Evolutionary conservation across 2,113 vertebrate genomes (phyloP).

Genomic region (Odocoileus virginianus): DNA sequence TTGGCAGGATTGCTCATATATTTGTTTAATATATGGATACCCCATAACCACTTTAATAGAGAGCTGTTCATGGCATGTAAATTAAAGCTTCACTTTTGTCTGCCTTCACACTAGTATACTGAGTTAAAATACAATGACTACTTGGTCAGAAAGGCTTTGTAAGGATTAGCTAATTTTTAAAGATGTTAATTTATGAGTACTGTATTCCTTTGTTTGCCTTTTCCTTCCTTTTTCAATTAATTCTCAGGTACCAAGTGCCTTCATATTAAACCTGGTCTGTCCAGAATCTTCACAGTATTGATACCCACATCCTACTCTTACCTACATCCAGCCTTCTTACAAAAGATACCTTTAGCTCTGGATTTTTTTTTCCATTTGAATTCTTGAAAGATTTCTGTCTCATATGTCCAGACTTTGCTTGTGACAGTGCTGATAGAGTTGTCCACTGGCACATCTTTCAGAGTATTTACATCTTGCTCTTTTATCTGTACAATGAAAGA

Average conservation of each 20-base stretch:
- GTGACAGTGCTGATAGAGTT: background rate
- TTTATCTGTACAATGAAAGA: background rate
- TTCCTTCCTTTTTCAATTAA: background rate
- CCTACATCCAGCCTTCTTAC: background rate
- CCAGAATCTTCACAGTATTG: background rate
- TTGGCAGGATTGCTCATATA: background rate
- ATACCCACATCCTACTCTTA: background rate
- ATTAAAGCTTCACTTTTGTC: background rate
- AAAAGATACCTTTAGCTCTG: background rate
- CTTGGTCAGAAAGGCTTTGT: background rate
- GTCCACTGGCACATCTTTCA: background rate
- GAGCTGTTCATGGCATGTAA: background rate
- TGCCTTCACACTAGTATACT: background rate
- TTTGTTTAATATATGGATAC: constrained; percentile 4
- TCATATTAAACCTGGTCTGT: background rate
- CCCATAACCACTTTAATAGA: background rate
- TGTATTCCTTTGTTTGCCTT: background rate
- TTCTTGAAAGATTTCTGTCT: background rate
- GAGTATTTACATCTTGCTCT: background rate
- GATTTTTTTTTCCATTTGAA: background rate
- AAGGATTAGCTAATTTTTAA: background rate
- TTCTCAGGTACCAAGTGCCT: background rate
- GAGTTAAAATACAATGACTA: background rate
- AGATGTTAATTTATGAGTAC: background rate
- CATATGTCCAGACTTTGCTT: background rate